Percentiles rank a stretch among this genome's conserved stretches.
Evolutionary conservation across 1,140 invertebrate species (phyloP).

Genomic region (Yoshiicerus persimilis): DNA sequence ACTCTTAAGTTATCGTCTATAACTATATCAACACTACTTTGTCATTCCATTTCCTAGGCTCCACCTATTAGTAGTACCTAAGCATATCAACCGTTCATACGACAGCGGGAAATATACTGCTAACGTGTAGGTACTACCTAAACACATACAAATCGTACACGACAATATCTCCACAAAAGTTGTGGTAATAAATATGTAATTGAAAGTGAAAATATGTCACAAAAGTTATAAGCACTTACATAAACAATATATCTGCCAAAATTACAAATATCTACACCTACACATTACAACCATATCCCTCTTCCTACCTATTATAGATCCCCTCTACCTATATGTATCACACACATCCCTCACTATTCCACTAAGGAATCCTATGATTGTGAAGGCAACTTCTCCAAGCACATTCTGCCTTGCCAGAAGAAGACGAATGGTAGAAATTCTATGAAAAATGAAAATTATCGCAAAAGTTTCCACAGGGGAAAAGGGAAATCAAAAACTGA

Average conservation of each 20-base stretch:
- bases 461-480: constrained; percentile 1
- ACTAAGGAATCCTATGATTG: background rate
- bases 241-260: constrained; percentile 10
- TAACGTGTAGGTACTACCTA: background rate
- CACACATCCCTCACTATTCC: background rate
- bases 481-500: constrained; percentile 19
- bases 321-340: background rate
- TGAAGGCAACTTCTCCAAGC: background rate
- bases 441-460: constrained; percentile 31
- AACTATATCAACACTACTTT: too few relatives aligned
- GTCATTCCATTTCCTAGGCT: too few relatives aligned
- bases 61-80: too few relatives aligned
- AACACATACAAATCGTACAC: background rate
- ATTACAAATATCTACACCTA: background rate
- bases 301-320: too few relatives aligned
- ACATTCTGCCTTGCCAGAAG: background rate
- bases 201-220: constrained; percentile 7
- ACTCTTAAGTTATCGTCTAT: too few relatives aligned
- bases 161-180: background rate
- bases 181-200: constrained; percentile 10
- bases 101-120: background rate
- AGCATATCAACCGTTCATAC: too few relatives aligned
- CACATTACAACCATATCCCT: too few relatives aligned
- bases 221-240: constrained; percentile 1
- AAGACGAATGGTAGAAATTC: constrained; percentile 23